phyloP scores from a whole-genome alignment of 2,113 vertebrate genomes.

The Muntiacus reevesi region DNA sequence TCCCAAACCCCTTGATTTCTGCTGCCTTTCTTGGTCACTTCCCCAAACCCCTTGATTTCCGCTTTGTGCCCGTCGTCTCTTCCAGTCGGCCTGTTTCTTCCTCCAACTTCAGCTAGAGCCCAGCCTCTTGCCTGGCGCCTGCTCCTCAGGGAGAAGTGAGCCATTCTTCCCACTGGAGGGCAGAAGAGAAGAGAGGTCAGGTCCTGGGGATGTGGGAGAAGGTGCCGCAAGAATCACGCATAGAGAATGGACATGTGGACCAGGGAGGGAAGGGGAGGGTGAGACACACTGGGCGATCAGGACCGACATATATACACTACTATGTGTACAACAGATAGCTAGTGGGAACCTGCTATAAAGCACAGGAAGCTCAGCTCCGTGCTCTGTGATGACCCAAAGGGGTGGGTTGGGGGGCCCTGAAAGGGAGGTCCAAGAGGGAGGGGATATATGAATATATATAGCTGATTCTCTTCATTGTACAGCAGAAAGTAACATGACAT shows the following conservation, averaged over 20 bases:
- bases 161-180: not conserved
- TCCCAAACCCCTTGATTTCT: not conserved
- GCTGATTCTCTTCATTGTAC: not conserved
- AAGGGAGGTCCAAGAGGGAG: not conserved
- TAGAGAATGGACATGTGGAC: not conserved
- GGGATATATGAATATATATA: not conserved
- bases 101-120: not conserved
- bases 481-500: not conserved
- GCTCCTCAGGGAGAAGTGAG: not conserved
- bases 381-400: not conserved
- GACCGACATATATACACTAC: not conserved
- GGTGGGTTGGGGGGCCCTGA: not conserved
- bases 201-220: not conserved
- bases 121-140: not conserved
- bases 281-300: not conserved
- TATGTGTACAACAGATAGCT: not conserved
- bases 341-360: not conserved
- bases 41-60: not conserved
- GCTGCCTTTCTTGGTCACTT: not conserved
- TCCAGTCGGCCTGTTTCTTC: not conserved
- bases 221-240: not conserved
- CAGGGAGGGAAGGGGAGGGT: not conserved
- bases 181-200: not conserved
- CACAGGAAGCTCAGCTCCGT: not conserved
- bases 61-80: not conserved